Evolutionary conservation across 2,113 vertebrate species (phyloP), one percentile per base, ranked within the genome.

Genomic region (Indicator indicator): DNA sequence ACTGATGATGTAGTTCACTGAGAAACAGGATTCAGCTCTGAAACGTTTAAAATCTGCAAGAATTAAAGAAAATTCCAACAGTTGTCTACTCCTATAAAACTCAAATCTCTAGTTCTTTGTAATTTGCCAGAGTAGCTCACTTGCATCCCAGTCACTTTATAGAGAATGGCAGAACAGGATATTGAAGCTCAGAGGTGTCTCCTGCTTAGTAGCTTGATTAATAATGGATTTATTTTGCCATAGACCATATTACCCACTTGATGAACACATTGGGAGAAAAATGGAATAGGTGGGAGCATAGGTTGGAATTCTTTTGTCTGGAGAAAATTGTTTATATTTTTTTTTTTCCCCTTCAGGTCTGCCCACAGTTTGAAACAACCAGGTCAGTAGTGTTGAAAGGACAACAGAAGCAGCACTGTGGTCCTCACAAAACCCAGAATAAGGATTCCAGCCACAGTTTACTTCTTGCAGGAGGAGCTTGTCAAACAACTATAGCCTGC

Each of bases 321-420:
- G 32, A 50, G 30, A 64, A 86, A 88, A 69, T 5, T 6, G 30
- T 48, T 67, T 23, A 1, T 0, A 3, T 64, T 71, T 74, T 52
- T 44, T 86, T 17, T 91, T 93, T 56, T n/a, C n/a, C 40, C 48
- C 11, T 60, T 72, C 79, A 99, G 99, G 98, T 99, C 17, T 98
- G 89, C 62, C 98, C 99, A 68, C 98, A 99, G 60, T 99, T 99
- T 97, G 98, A 98, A 54, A 94, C 69, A 62, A 75, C 81, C 15
- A 18, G 64, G 46, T 42, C 80, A 26, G 50, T 88, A 68, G 82
- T 68, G 42, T 70, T 78, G 80, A 95, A 93, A 69, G 73, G 44
- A 9, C 58, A 82, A 52, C 86, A 62, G 77, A 95, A 97, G 78
- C 72, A 82, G 86, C 86, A 60, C 67, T 27, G 54, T 83, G 80